phyloP scores from a whole-genome alignment of 2,113 vertebrate genomes.

The Pachycephala philippinensis region DNA sequence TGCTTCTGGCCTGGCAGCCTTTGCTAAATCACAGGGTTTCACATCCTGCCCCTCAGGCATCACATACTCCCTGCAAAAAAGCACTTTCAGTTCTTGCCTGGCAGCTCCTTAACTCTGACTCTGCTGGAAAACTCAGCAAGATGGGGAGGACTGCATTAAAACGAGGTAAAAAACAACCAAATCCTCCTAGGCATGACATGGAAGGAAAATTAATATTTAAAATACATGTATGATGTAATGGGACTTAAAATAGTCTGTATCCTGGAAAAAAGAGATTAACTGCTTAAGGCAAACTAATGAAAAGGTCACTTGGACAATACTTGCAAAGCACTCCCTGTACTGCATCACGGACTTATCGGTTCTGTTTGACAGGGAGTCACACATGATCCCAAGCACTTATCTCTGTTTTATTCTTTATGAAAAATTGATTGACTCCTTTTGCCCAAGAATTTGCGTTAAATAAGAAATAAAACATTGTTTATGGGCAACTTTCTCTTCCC shows the following conservation, averaged over 20 bases:
- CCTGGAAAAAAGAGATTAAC: slow-evolving; percentile 59
- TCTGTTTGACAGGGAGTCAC: slow-evolving; percentile 60
- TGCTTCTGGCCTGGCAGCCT: slow-evolving; percentile 22
- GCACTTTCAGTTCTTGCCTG: not conserved
- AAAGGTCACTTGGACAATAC: slow-evolving; percentile 60
- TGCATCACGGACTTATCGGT: slow-evolving; percentile 53
- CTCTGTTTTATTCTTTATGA: slow-evolving; percentile 68
- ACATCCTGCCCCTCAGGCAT: not conserved
- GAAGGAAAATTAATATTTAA: slow-evolving; percentile 38
- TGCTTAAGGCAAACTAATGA: slow-evolving; percentile 57
- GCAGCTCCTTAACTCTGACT: not conserved
- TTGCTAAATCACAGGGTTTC: not conserved
- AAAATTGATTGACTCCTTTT: slow-evolving; percentile 72
- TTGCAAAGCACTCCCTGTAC: slow-evolving; percentile 43
- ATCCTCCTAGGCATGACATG: not conserved
- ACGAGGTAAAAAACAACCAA: not conserved
- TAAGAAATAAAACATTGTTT: slow-evolving; percentile 63
- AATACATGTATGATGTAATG: slow-evolving; percentile 42
- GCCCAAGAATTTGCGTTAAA: slow-evolving; percentile 41
- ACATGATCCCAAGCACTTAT: slow-evolving; percentile 65
- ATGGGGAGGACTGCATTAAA: not conserved
- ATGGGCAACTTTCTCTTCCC: slow-evolving; percentile 54
- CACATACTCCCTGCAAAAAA: not conserved
- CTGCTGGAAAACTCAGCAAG: not conserved
- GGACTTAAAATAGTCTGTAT: slow-evolving; percentile 54